These are phyloP conservation scores for Anthophora plumipes DNA, from an alignment of 2,888 invertebrate genomes.

Conservation along the genomic window DNA sequence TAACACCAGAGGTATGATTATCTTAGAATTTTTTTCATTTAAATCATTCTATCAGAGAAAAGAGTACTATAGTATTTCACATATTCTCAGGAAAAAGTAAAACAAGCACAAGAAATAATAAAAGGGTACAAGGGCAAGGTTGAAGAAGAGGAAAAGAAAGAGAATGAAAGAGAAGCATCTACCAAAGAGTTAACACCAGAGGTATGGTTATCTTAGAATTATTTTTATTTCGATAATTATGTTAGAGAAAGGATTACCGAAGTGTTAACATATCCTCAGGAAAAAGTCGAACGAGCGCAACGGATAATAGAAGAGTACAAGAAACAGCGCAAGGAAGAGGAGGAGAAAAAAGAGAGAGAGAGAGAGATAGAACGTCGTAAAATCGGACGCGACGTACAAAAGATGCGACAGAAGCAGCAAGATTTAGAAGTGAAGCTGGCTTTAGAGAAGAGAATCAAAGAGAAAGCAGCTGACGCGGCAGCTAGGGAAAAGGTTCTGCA, in stretches of 20 bases:
- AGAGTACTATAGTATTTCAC: constrained; percentile 5
- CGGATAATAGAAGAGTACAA: constrained; percentile 87
- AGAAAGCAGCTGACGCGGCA: constrained; percentile 90
- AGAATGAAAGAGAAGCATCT: too few relatives aligned
- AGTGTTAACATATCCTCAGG: constrained; percentile 80
- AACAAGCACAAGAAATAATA: constrained; percentile 88
- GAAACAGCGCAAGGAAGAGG: constrained; percentile 88
- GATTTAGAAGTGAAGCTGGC: constrained; percentile 91
- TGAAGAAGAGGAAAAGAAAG: constrained; percentile 88
- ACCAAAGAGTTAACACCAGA: constrained; percentile 54
- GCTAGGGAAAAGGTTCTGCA: constrained; percentile 92
- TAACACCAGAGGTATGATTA: constrained; percentile 58
- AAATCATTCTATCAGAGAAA: background rate
- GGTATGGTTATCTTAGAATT: constrained; percentile 28
- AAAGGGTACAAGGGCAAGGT: constrained; percentile 86
- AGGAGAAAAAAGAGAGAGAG: constrained; percentile 88
- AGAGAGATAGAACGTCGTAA: constrained; percentile 90
- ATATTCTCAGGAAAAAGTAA: constrained; percentile 86
- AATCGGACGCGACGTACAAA: constrained; percentile 90
- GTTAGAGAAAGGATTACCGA: constrained; percentile 1
- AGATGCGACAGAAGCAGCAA: constrained; percentile 90
- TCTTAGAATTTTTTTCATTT: background rate
- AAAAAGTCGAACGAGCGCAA: constrained; percentile 88
- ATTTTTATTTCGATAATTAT: constrained; percentile 2
- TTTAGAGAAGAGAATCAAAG: constrained; percentile 90